Evolutionary conservation across 2,113 vertebrate genomes (phyloP).

Genomic region (Pagrus major): DNA sequence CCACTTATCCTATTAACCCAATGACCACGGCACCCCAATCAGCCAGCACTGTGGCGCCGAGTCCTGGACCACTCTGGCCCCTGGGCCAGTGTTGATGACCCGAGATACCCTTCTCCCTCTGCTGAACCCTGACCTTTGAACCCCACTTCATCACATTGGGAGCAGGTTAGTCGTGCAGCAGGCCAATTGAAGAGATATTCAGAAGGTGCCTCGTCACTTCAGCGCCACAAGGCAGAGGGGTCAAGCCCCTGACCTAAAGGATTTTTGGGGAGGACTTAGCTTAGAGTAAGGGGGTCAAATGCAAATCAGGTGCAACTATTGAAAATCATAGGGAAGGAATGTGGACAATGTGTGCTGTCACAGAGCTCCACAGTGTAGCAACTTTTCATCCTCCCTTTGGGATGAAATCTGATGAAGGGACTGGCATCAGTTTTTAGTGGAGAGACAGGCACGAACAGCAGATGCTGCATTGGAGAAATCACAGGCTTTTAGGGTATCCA

Average conservation of each 20-base stretch:
- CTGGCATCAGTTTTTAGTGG: neutral
- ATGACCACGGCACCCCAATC: constrained; percentile 70
- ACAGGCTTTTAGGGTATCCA: neutral
- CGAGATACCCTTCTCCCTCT: constrained; percentile 73
- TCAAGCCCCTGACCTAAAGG: constrained; percentile 61
- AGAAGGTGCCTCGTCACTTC: constrained; percentile 53
- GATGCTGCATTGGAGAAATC: neutral
- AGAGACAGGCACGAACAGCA: neutral
- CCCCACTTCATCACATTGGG: constrained; percentile 65
- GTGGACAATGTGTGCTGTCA: constrained; percentile 46
- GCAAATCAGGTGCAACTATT: constrained; percentile 60
- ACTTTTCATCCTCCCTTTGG: constrained; percentile 13
- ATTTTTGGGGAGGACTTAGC: constrained; percentile 43
- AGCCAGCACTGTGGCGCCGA: constrained; percentile 69
- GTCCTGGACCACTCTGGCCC: constrained; percentile 43
- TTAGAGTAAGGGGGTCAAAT: constrained; percentile 44
- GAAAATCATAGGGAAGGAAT: constrained; percentile 48
- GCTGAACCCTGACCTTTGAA: constrained; percentile 69
- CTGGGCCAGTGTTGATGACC: constrained; percentile 73
- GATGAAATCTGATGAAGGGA: constrained; percentile 33
- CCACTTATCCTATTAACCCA: constrained; percentile 82
- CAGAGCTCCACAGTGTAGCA: constrained; percentile 1
- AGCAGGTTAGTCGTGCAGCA: constrained; percentile 68
- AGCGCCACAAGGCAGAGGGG: constrained; percentile 50
- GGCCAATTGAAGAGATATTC: constrained; percentile 57